phyloP scores from a whole-genome alignment of 2,888 invertebrate species.

The Acrobasis repandana region DNA sequence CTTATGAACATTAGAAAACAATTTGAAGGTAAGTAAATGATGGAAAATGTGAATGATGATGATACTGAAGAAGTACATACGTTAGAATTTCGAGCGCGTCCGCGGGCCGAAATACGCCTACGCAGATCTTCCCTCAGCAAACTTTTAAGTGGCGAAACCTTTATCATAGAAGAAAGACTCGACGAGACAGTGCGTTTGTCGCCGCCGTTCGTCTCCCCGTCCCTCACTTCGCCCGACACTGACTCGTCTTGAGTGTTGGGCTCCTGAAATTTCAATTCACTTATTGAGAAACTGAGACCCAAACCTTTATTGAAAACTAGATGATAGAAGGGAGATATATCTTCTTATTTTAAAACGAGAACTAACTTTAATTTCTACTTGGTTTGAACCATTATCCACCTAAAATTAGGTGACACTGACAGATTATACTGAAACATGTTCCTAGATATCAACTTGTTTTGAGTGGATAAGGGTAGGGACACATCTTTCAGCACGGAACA shows the following conservation, averaged over 20 bases:
- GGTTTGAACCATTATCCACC: too few relatives aligned
- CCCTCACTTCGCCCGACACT: slow-evolving; percentile 53
- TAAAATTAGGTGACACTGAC: too few relatives aligned
- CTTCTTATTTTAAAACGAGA: too few relatives aligned
- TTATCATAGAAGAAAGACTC: slow-evolving; percentile 90
- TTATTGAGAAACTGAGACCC: slow-evolving; percentile 1
- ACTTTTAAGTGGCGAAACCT: slow-evolving; percentile 93
- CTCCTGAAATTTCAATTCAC: slow-evolving; percentile 50
- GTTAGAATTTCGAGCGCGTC: slow-evolving; percentile 79
- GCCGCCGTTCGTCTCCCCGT: slow-evolving; percentile 63
- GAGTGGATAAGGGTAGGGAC: too few relatives aligned
- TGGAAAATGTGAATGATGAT: slow-evolving; percentile 20
- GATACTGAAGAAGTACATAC: slow-evolving; percentile 50
- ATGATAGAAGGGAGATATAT: too few relatives aligned
- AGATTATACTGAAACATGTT: too few relatives aligned
- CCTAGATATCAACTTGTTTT: too few relatives aligned
- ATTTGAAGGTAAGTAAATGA: slow-evolving; percentile 5
- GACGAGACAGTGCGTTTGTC: slow-evolving; percentile 83
- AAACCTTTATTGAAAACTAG: too few relatives aligned
- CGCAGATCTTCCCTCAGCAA: slow-evolving; percentile 92
- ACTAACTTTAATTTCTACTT: too few relatives aligned
- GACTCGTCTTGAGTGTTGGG: slow-evolving; percentile 61
- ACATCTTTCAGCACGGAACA: too few relatives aligned
- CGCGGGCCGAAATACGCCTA: slow-evolving; percentile 89
- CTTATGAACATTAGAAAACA: neutral